Base-by-base conservation (phyloP, 2,888 invertebrate species). In the Slavum lentiscoides region DNA sequence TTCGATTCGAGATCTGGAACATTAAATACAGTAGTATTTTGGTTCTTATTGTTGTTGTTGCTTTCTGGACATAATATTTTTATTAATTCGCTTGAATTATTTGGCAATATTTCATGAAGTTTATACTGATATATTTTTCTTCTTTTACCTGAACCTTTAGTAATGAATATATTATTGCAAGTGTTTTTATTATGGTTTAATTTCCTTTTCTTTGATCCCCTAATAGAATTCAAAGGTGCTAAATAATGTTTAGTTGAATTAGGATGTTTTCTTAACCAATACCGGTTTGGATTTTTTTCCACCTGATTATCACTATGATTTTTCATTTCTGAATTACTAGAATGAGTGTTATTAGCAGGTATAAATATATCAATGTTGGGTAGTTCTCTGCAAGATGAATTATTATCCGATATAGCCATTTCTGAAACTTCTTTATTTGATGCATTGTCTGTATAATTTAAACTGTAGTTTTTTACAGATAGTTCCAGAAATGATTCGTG, bases 171-270 rank as follows among this genome's bases (percentile, higher is more conserved):
- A 30, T 77, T 53, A 7, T 68, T 68, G 5, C 30, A 39, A 19
- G 23, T 39, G 0, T 11, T 53, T 4, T 77, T 77, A 9, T 15
- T 53, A 30, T 9, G 17, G 13, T 0, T 15, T 17, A 8, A 2
- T 61, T 61, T 69, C 61, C 49, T 77, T 62, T 69, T 77, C 0
- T 19, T 8, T 5, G n/a, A 2, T 30, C 4, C 4, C 30, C 4
- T 30, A 6, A 8, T 53, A 13, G 9, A 15, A 8, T 67, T 59
- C 17, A 53, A 58, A 30, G 68, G 68, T 7, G n/a, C 21, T 62
- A 53, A 21, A 70, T 30, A 77, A 37, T 37, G 77, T 11, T 69
- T 37, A 11, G 69, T 77, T 11, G 55, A 4, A 53, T 77, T 77
- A 0, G 53, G 77, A 37, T 9, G 4, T 9, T 30, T 37, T 69